phyloP scores from a whole-genome alignment of 2,888 invertebrate species.

The Andrena camellia region DNA sequence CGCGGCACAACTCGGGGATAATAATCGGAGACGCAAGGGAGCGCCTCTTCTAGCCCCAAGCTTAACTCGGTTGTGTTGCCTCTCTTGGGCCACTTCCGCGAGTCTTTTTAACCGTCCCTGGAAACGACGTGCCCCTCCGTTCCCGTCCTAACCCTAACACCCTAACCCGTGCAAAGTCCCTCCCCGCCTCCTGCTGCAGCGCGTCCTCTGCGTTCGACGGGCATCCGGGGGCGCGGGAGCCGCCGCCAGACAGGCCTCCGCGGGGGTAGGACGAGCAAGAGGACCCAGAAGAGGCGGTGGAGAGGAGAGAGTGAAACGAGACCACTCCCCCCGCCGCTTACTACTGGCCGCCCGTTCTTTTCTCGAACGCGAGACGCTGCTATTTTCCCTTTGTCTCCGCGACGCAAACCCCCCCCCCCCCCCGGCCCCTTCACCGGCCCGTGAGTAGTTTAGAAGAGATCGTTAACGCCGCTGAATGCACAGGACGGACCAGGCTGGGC shows the following conservation, averaged over 20 bases:
- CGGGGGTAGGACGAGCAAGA: background rate
- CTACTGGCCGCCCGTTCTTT: slow-evolving; percentile 44
- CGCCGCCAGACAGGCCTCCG: background rate
- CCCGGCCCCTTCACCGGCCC: slow-evolving; percentile 63
- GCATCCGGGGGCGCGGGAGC: background rate
- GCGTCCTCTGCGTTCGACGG: background rate
- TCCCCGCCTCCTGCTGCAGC: background rate
- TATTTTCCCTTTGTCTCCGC: slow-evolving; percentile 58
- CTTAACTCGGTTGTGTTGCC: slow-evolving; percentile 61
- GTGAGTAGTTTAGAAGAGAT: slow-evolving; percentile 73
- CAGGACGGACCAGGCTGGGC: slow-evolving; percentile 33
- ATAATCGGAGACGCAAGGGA: slow-evolving; percentile 70
- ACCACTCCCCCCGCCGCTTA: slow-evolving; percentile 59
- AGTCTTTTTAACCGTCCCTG: slow-evolving; percentile 8
- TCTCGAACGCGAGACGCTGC: slow-evolving; percentile 29
- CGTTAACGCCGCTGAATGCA: slow-evolving; percentile 72
- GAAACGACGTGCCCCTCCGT: background rate
- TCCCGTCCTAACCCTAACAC: slow-evolving; percentile 51
- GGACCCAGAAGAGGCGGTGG: background rate
- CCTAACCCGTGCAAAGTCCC: slow-evolving; percentile 52
- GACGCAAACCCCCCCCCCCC: too few species aligned
- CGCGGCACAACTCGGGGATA: slow-evolving; percentile 36
- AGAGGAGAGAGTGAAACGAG: slow-evolving; percentile 56
- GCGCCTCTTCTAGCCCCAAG: slow-evolving; percentile 54
- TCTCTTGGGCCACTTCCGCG: slow-evolving; percentile 18